Base-by-base conservation (phyloP, 1,140 invertebrate genomes). In the Periplaneta americana region DNA sequence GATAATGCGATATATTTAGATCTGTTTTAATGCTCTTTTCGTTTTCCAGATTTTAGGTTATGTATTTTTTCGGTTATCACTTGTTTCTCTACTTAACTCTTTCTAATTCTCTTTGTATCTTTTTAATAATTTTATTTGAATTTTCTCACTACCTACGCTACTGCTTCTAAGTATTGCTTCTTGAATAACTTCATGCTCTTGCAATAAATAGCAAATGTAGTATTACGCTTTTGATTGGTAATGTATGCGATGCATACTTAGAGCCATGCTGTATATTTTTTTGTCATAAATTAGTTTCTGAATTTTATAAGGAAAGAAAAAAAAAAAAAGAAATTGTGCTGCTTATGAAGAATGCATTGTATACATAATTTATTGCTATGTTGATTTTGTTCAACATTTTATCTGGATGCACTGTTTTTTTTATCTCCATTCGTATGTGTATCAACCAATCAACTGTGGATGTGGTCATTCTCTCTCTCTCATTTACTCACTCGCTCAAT, bases 381-480 rank as follows among this genome's bases (percentile, higher is more conserved):
- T 37, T 34, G n/a, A 39, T 37, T 80, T 80, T 74, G 18, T 36
- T 80, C 48, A 48, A 80, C 32, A 80, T 39, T 80, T 80, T 66
- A 80, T 80, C 48, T 74, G 39, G 37, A 80, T 80, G 79, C 39
- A 80, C 79, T 80, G n/a, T 80, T 77, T 66, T 66, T 80, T 80
- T 80, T 80, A 80, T 80, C 66, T 80, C 79, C 34, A 34, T 74
- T 39, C 79, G 48, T 80, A 39, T 79, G 17, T 80, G 79, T 80
- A 66, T 39, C 37, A 34, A 36, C 66, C 79, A 74, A 36, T 80
- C 76, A 36, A 34, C 76, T 39, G 76, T 34, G 76, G 76, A 34
- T 66, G 48, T 66, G 48, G 48, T 66, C 48, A 66, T 66, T 66
- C 13, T 28, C 37, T 66, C 13, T 28, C 37, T 39, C 37, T 39